These are phyloP conservation scores for Eupithecia vulgata DNA, from an alignment of 2,888 invertebrate species.

Conservation along the genomic window DNA sequence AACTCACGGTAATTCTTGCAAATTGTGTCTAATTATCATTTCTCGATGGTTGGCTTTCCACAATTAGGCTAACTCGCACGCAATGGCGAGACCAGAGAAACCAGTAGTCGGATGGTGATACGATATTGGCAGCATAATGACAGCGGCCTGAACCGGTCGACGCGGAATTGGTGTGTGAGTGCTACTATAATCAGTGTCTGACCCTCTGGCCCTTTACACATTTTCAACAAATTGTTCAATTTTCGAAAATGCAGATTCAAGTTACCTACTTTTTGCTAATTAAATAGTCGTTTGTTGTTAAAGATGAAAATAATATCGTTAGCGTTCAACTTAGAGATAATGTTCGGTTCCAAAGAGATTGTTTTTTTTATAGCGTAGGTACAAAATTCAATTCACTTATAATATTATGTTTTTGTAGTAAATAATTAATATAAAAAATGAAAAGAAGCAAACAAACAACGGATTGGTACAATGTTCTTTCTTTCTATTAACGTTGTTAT, in stretches of 20 bases:
- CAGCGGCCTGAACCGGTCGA: slow-evolving; percentile 47
- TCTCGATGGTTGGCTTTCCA: slow-evolving; percentile 71
- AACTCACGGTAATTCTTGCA: slow-evolving; percentile 43
- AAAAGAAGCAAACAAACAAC: background rate
- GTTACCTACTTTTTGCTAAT: background rate
- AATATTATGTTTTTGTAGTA: no score
- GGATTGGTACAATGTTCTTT: background rate
- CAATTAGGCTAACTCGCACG: slow-evolving; percentile 77
- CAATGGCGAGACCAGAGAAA: slow-evolving; percentile 68
- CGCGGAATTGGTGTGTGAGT: slow-evolving; percentile 16
- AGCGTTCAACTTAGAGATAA: background rate
- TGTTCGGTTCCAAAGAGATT: background rate
- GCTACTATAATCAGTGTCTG: slow-evolving; percentile 10
- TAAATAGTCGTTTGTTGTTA: background rate
- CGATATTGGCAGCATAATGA: slow-evolving; percentile 73
- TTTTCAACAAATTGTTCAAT: slow-evolving; percentile 30
- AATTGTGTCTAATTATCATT: slow-evolving; percentile 72
- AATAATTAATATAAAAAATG: no score
- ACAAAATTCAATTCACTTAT: background rate
- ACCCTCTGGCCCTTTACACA: slow-evolving; percentile 1
- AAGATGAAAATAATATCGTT: background rate
- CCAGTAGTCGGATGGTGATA: slow-evolving; percentile 71
- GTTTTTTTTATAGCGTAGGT: background rate
- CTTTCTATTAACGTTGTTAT: no score
- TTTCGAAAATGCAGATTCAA: background rate